Percentiles rank a stretch among this genome's conserved stretches.
Conservation (phyloP, 2,113 vertebrate species). For the Pollimyrus isidori region DNA sequence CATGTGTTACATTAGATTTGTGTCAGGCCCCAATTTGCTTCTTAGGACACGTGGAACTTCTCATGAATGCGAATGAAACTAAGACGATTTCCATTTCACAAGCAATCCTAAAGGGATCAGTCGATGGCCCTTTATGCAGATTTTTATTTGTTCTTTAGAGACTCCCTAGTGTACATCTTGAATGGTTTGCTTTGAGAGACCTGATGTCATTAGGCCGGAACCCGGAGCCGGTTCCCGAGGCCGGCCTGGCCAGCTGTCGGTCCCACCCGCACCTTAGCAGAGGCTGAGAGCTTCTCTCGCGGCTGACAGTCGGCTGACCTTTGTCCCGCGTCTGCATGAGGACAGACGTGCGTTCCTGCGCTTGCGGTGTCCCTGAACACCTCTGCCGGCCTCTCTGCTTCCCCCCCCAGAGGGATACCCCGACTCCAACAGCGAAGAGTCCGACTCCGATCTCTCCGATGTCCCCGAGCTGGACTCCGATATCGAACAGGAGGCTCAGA, state of each 20-base stretch:
- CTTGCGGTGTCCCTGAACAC: too few species aligned
- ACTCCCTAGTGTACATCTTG: background rate
- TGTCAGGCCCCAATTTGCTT: background rate
- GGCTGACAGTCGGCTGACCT: background rate
- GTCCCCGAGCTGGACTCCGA: slow-evolving; percentile 94
- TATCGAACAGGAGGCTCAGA: slow-evolving; percentile 97
- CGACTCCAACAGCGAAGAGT: slow-evolving; percentile 93
- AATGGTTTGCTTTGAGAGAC: background rate
- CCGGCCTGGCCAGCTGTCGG: too few species aligned
- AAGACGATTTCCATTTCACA: background rate
- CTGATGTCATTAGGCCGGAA: background rate
- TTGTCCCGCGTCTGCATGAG: background rate
- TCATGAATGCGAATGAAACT: background rate
- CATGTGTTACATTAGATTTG: background rate
- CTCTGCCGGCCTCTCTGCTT: background rate
- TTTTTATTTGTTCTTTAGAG: background rate
- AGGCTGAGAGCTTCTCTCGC: background rate
- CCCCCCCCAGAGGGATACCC: slow-evolving; percentile 70
- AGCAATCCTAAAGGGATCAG: background rate
- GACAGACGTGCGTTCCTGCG: background rate
- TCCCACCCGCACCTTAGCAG: background rate
- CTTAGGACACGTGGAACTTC: background rate
- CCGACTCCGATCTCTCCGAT: slow-evolving; percentile 88
- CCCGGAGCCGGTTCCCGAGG: background rate
- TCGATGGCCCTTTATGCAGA: background rate